phyloP scores from a whole-genome alignment of 2,888 invertebrate genomes.

The Trachelus iudaicus region DNA sequence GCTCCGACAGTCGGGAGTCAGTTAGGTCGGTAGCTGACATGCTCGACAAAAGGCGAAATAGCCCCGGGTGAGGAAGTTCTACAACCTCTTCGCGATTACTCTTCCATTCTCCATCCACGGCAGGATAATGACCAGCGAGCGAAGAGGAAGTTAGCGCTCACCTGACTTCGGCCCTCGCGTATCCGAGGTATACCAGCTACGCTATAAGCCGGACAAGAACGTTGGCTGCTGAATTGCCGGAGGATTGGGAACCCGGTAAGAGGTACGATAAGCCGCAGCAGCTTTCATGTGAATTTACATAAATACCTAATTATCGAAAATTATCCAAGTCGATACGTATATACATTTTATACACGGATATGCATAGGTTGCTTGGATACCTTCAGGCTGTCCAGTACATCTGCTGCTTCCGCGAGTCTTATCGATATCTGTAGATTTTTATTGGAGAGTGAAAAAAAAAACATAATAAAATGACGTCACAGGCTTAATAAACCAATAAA shows the following conservation, averaged over 20 bases:
- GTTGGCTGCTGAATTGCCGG: background rate
- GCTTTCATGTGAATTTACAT: slow-evolving; percentile 30
- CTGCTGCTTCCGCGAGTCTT: background rate
- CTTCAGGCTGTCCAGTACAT: background rate
- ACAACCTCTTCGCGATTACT: slow-evolving; percentile 31
- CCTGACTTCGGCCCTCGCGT: background rate
- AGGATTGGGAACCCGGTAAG: background rate
- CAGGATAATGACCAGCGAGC: background rate
- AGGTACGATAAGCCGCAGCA: background rate
- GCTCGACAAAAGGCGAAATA: slow-evolving; percentile 24
- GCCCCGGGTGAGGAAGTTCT: slow-evolving; percentile 22
- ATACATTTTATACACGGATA: background rate
- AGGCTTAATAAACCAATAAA: background rate
- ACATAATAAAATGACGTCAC: background rate
- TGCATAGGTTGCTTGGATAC: background rate
- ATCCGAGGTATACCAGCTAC: background rate
- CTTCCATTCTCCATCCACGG: slow-evolving; percentile 1
- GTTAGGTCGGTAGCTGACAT: slow-evolving; percentile 14
- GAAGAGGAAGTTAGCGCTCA: background rate
- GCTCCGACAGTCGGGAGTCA: background rate
- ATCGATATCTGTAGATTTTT: background rate
- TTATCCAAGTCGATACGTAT: background rate
- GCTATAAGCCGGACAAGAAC: background rate
- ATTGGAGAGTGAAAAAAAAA: background rate
- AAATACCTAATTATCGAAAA: slow-evolving; percentile 35